phyloP scores from a whole-genome alignment of 2,797 vertebrate species.

The Gallinago stenura region DNA sequence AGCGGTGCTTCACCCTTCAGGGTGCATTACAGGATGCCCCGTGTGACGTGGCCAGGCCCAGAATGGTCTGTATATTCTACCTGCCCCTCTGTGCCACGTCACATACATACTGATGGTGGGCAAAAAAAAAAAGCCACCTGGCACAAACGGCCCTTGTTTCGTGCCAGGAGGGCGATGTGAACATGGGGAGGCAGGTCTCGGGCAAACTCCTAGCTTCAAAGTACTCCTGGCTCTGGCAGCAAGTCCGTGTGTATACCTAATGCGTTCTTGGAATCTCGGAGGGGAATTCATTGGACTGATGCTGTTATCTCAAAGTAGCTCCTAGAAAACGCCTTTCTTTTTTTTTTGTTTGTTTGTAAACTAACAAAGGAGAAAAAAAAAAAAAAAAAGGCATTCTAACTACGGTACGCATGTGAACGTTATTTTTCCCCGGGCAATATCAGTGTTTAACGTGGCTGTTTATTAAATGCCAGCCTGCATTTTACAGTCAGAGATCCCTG shows the following conservation, averaged over 20 bases:
- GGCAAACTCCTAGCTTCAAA: background rate
- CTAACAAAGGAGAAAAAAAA: background rate
- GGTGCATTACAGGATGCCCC: background rate
- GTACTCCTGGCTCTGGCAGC: background rate
- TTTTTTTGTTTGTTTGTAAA: background rate
- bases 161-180: background rate
- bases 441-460: background rate
- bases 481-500: background rate
- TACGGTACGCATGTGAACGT: background rate
- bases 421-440: background rate
- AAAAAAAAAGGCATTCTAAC: background rate
- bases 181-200: background rate
- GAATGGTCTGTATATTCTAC: background rate
- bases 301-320: background rate
- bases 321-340: background rate
- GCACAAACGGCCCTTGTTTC: background rate
- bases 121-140: background rate
- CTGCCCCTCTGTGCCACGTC: background rate
- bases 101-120: background rate
- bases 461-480: background rate
- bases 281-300: background rate
- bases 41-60: background rate
- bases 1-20: background rate
- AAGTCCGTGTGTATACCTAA: background rate
- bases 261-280: background rate